These are phyloP conservation scores for Hydrotaea cyrtoneurina DNA, from an alignment of 2,888 invertebrate species.

Conservation along the genomic window DNA sequence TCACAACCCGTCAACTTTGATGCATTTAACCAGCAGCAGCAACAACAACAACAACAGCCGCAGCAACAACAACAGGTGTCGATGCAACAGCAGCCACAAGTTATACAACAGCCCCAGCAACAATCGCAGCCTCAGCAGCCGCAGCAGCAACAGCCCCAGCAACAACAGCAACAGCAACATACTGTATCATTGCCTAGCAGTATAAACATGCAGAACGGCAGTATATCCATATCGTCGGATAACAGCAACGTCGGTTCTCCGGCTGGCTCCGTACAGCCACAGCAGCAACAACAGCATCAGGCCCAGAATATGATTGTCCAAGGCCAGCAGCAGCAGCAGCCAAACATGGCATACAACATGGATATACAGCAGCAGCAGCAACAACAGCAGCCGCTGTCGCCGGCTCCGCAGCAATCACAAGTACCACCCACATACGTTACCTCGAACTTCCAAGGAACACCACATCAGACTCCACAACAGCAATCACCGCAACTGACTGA, in stretches of 20 bases:
- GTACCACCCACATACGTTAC: slow-evolving; percentile 53
- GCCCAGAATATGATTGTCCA: slow-evolving; percentile 30
- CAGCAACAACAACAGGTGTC: slow-evolving; percentile 44
- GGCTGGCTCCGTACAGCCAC: slow-evolving; percentile 38
- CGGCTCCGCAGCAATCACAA: slow-evolving; percentile 70
- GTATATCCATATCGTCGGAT: slow-evolving; percentile 71
- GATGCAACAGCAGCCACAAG: slow-evolving; percentile 77
- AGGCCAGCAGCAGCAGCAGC: slow-evolving; percentile 58
- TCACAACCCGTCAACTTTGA: slow-evolving; percentile 69
- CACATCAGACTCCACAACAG: slow-evolving; percentile 63
- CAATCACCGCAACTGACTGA: slow-evolving; percentile 59
- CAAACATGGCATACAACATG: slow-evolving; percentile 55
- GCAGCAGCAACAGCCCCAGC: slow-evolving; percentile 76
- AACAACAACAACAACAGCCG: slow-evolving; percentile 80
- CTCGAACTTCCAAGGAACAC: slow-evolving; percentile 56
- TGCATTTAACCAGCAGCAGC: slow-evolving; percentile 81
- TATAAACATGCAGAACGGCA: slow-evolving; percentile 73
- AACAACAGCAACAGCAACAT: slow-evolving; percentile 74
- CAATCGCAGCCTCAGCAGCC: slow-evolving; percentile 71
- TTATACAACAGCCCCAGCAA: slow-evolving; percentile 78
- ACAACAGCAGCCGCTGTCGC: slow-evolving; percentile 71
- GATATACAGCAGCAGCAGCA: slow-evolving; percentile 55
- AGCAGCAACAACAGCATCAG: slow-evolving; percentile 57
- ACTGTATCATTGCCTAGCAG: slow-evolving; percentile 74
- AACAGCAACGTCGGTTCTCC: slow-evolving; percentile 66